Base-by-base conservation (phyloP, 2,797 vertebrate genomes). In the Denticeps clupeoides region DNA sequence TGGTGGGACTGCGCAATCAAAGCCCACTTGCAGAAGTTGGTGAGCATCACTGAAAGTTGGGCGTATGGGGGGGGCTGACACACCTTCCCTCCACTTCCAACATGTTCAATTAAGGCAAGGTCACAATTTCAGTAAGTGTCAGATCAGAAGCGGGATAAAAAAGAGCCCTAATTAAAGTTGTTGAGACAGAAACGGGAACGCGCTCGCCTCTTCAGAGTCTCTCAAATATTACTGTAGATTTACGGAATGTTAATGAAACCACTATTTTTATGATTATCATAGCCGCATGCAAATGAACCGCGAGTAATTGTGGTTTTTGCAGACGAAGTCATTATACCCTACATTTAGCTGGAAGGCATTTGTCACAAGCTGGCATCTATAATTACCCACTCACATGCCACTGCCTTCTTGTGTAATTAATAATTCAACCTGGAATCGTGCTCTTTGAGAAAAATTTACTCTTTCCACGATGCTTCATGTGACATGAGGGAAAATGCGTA, bases 341-440 rank as follows among this genome's bases (percentile, higher is more conserved):
- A 73, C 70, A 74, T 72, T 80, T 75, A 68, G 63, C 38, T 26
- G 63, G 41, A 56, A 65, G 69, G 74, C 42, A 53, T 60, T 58
- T 63, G 60, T 68, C 53, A 69, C 65, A 68, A 70, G 67, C 73
- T 78, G 75, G 73, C 75, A 79, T 71, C 68, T 75, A 71, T 77
- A 78, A 78, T 81, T 79, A 77, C 67, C 64, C 65, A 69, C 71
- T 75, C 60, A 58, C 60, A 52, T 70, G 71, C 72, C 68, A 71
- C 62, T 72, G 62, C 70, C 72, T 62, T n/a, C n/a, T n/a, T 51
- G 64, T 60, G 70, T 77, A 79, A 80, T 81, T 77, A 76, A 77
- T 79, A 72, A 78, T 78, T 74, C 71, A 63, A 60, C 56, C 57
- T 69, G 56, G 56, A 71, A 61, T 73, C 63, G 64, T 63, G 67